Percentiles rank a stretch among this genome's conserved stretches.
These are phyloP conservation scores for Cebidichthys violaceus DNA, from an alignment of 2,113 vertebrate species.

Conservation along the genomic window DNA sequence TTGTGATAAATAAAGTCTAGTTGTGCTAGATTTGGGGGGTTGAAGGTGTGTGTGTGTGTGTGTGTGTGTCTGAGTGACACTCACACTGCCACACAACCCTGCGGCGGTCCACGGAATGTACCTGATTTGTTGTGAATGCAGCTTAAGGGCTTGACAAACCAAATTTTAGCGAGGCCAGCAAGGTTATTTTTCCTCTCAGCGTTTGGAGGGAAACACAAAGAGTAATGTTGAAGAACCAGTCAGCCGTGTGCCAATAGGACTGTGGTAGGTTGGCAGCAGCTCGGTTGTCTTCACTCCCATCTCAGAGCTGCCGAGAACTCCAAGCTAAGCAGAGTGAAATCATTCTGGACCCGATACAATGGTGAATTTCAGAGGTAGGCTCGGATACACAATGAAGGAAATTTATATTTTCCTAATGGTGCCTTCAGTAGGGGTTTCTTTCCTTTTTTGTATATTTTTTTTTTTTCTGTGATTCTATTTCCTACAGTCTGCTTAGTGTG, in stretches of 20 bases:
- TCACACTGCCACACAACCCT: too few relatives aligned
- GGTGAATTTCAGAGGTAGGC: slow-evolving; percentile 74
- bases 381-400: slow-evolving; percentile 14
- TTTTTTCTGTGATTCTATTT: slow-evolving; percentile 51
- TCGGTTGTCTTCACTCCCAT: slow-evolving; percentile 36
- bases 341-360: slow-evolving; percentile 54
- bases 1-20: not conserved
- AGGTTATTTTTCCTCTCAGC: slow-evolving; percentile 26
- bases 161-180: slow-evolving; percentile 26
- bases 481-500: slow-evolving; percentile 44
- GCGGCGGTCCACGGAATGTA: not conserved
- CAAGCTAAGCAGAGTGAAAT: slow-evolving; percentile 38
- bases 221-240: slow-evolving; percentile 77
- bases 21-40: too few relatives aligned
- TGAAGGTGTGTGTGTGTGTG: too few relatives aligned
- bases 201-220: slow-evolving; percentile 45
- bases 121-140: not conserved
- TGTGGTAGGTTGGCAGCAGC: slow-evolving; percentile 35
- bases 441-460: slow-evolving; percentile 34
- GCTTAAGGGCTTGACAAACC: slow-evolving; percentile 20
- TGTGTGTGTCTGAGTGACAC: not conserved
- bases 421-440: slow-evolving; percentile 12
- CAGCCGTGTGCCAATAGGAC: slow-evolving; percentile 34
- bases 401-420: slow-evolving; percentile 30
- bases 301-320: slow-evolving; percentile 36